A percentile compares a stretch with the other conserved stretches of the same genome.
Conservation (phyloP, 23 tunicate species). For the Clavelina lepadiformis region DNA sequence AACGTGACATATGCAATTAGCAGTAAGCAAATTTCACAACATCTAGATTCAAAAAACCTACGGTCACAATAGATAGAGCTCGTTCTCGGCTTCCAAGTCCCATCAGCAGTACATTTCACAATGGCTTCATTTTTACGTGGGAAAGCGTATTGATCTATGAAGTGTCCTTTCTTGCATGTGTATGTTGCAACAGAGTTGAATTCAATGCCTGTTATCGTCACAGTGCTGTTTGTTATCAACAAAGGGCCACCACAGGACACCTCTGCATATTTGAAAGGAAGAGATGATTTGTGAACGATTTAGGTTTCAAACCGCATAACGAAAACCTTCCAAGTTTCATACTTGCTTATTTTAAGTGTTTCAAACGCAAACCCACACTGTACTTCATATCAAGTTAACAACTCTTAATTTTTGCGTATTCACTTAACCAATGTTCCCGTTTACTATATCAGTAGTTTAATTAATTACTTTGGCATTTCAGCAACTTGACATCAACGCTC, state of each 20-base stretch:
- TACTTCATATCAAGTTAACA: too few relatives aligned
- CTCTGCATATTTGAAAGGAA: neutral
- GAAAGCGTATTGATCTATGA: conserved; percentile 17
- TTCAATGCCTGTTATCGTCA: neutral
- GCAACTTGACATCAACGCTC: conserved; percentile 21
- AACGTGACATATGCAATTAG: too few relatives aligned
- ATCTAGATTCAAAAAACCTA: conserved; percentile 20
- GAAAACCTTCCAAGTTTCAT: too few relatives aligned
- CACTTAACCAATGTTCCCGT: too few relatives aligned
- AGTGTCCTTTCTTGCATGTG: conserved; percentile 31
- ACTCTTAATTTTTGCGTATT: too few relatives aligned
- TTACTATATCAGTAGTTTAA: too few relatives aligned
- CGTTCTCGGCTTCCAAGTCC: conserved; percentile 35
- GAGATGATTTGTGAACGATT: neutral
- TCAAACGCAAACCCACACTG: too few relatives aligned
- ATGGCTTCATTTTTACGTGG: conserved; percentile 6
- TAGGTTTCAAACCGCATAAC: neutral
- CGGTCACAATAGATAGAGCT: conserved; percentile 23
- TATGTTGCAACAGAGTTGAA: conserved; percentile 17
- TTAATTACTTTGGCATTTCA: conserved; percentile 51
- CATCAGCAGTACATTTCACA: conserved; percentile 26
- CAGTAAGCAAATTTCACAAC: too few relatives aligned
- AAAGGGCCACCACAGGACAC: conserved; percentile 6
- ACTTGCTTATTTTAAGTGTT: too few relatives aligned
- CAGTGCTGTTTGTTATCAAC: conserved; percentile 6